Evolutionary conservation across 2,888 invertebrate species (phyloP), one percentile per base, ranked within the genome.

Genomic region (Brachycybe producta): DNA sequence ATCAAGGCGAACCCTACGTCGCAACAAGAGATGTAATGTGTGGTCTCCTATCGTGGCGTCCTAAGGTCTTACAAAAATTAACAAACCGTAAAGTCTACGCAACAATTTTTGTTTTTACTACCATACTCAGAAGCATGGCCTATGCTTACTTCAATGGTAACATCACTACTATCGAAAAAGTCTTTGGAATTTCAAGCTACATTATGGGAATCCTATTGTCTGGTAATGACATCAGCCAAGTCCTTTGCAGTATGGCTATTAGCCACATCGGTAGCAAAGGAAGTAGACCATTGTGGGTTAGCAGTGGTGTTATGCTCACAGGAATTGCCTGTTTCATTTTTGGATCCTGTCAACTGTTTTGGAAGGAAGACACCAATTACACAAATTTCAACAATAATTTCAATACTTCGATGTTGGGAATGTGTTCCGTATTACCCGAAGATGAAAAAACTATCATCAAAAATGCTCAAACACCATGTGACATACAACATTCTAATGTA

Each of bases 241-340:
- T 81, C 51, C 69, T 81, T 56, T 75, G 78, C 27, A 78, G 80
- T 2, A 73, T 78, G 15, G 70, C 77, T 21, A 64, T 82, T 53
- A 77, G 78, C 54, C 81, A 81, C 61, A 80, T 80, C 61, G 79
- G 78, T 19, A 79, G 79, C 54, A 73, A 75, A 60, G 78, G 80
- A 35, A 80, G 81, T 66, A 70, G 81, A 54, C 82, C 83, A 1
- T 67, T 80, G 59, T 81, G 81, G 80, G 79, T 82, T 61, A 79
- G 79, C 3, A 69, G 78, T 54, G 79, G 79, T n/a, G 75, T 78
- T 38, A 67, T 75, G 49, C 73, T 74, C 3, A 75, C 77, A 23
- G 78, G 79, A 0, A 61, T 75, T 2, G 80, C 78, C 62, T 80
- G 80, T 61, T 66, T 79, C 50, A 62, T 81, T 60, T 78, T 77